Conservation (phyloP, 2,888 invertebrate genomes). For the Brenthis ino region DNA sequence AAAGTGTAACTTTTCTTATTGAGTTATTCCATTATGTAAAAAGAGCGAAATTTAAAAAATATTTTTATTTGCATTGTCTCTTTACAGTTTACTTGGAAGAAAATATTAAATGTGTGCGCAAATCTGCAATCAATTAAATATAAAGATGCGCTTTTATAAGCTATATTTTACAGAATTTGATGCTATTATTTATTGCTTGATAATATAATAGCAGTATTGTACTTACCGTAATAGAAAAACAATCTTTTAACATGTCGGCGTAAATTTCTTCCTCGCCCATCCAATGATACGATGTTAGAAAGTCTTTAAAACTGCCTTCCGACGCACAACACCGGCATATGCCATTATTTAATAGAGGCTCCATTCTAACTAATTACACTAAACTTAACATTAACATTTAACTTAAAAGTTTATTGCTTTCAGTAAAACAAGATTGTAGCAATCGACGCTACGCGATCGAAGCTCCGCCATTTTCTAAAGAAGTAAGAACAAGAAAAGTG, state of each 20-base stretch:
- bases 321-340: slow-evolving; percentile 77
- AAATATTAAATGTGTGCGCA: background rate
- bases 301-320: slow-evolving; percentile 71
- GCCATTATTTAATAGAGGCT: slow-evolving; percentile 54
- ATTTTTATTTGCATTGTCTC: too few species aligned
- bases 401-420: slow-evolving; percentile 37
- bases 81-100: too few species aligned
- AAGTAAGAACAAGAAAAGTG: slow-evolving; percentile 20
- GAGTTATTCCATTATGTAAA: too few species aligned
- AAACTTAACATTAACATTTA: slow-evolving; percentile 48
- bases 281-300: slow-evolving; percentile 67
- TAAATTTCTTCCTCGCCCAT: slow-evolving; percentile 75
- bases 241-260: slow-evolving; percentile 70
- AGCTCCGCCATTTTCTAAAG: slow-evolving; percentile 63
- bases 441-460: slow-evolving; percentile 51
- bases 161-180: background rate
- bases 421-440: slow-evolving; percentile 42
- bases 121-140: background rate
- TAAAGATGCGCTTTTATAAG: background rate
- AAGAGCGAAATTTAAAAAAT: too few species aligned
- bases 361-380: slow-evolving; percentile 57
- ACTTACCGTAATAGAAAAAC: slow-evolving; percentile 72
- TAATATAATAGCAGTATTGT: slow-evolving; percentile 2
- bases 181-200: background rate
- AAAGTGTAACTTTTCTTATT: too few species aligned